These are phyloP conservation scores for Heliconius cydno DNA, from an alignment of 2,888 invertebrate species.

Conservation along the genomic window DNA sequence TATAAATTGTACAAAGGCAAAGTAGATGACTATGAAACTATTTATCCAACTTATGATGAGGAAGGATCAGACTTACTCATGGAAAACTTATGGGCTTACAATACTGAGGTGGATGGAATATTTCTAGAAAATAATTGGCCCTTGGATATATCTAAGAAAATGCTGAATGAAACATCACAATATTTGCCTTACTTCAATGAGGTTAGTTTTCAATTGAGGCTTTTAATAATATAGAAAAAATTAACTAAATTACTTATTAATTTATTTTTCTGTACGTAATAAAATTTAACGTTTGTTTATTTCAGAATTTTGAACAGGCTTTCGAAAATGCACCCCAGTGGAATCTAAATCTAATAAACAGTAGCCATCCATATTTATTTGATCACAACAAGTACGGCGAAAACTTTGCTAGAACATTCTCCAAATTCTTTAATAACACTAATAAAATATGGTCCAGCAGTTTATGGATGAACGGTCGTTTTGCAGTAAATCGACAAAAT, in stretches of 20 bases:
- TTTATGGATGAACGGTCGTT: constrained; percentile 65
- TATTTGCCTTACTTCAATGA: constrained; percentile 79
- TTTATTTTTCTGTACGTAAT: not conserved
- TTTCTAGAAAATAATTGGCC: constrained; percentile 84
- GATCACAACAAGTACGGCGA: constrained; percentile 84
- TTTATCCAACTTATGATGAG: constrained; percentile 66
- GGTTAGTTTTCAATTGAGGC: constrained; percentile 59
- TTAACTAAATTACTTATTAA: not conserved
- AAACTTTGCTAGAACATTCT: constrained; percentile 64
- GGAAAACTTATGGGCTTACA: constrained; percentile 60
- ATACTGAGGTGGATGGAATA: constrained; percentile 67
- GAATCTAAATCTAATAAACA: constrained; percentile 65
- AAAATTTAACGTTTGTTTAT: constrained; percentile 19
- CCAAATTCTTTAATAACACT: constrained; percentile 52
- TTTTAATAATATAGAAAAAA: not conserved
- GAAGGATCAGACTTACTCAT: constrained; percentile 56
- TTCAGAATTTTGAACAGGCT: constrained; percentile 69
- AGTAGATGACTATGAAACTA: constrained; percentile 53
- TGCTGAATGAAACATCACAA: constrained; percentile 60
- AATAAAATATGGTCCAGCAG: constrained; percentile 62
- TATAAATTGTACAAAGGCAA: constrained; percentile 59
- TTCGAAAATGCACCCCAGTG: constrained; percentile 80
- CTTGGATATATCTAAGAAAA: constrained; percentile 65
- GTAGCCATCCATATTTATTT: constrained; percentile 65
- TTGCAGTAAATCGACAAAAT: constrained; percentile 75